Conservation (phyloP, 2,888 invertebrate species). For the Steinernema carpocapsae region DNA sequence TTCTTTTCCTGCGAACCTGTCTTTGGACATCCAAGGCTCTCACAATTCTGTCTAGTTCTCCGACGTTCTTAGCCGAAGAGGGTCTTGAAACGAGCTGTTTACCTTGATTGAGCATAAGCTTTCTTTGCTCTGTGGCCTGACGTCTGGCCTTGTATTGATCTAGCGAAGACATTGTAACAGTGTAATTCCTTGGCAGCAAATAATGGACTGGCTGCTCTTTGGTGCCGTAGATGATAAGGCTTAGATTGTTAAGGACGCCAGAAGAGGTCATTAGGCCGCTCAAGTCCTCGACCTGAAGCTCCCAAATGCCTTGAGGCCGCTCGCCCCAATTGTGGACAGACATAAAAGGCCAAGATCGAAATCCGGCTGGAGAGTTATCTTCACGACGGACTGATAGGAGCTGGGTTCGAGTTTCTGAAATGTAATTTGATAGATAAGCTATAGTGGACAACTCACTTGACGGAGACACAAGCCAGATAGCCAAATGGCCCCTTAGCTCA, state of each 20-base stretch:
- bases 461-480: constrained; percentile 80
- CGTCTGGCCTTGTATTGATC: constrained; percentile 15
- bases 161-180: constrained; percentile 23
- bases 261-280: neutral
- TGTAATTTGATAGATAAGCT: neutral
- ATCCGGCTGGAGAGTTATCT: constrained; percentile 79
- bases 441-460: constrained; percentile 73
- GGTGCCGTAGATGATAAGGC: constrained; percentile 48
- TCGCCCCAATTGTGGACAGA: constrained; percentile 92
- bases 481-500: constrained; percentile 79
- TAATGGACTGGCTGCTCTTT: constrained; percentile 48
- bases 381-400: constrained; percentile 78
- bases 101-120: neutral
- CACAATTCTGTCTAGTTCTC: neutral
- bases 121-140: neutral
- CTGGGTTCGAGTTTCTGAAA: constrained; percentile 77
- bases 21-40: constrained; percentile 27
- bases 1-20: neutral
- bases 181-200: constrained; percentile 38
- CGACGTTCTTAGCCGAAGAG: neutral
- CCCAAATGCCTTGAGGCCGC: constrained; percentile 76
- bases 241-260: constrained; percentile 45
- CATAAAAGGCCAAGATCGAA: constrained; percentile 83
- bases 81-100: neutral
- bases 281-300: constrained; percentile 53